Evolutionary conservation across 2,888 invertebrate species (phyloP).

Genomic region (Pterostichus madidus): DNA sequence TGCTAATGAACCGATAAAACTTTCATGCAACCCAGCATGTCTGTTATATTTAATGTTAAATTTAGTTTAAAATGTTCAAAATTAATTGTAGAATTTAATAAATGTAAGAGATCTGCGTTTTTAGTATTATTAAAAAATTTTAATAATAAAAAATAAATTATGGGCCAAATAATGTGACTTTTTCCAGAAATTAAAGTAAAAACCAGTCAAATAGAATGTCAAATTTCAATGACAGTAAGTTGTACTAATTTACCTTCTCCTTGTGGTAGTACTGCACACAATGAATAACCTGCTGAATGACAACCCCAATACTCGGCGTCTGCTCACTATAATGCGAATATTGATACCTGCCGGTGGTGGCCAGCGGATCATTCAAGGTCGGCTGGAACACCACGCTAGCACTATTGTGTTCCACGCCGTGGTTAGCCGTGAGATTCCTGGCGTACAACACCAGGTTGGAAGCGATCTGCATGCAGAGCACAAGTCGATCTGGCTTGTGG

Average conservation of each 20-base stretch:
- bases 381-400: slow-evolving; percentile 80
- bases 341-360: slow-evolving; percentile 71
- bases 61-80: too few species aligned
- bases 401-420: slow-evolving; percentile 79
- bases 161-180: too few species aligned
- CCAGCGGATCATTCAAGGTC: slow-evolving; percentile 75
- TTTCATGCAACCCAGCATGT: too few species aligned
- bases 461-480: slow-evolving; percentile 81
- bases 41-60: too few species aligned
- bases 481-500: slow-evolving; percentile 72
- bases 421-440: slow-evolving; percentile 82
- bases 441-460: slow-evolving; percentile 86
- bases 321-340: slow-evolving; percentile 73
- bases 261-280: slow-evolving; percentile 80
- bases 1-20: too few species aligned
- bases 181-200: too few species aligned
- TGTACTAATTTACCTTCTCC: slow-evolving; percentile 74
- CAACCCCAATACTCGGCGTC: slow-evolving; percentile 78
- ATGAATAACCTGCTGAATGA: slow-evolving; percentile 80
- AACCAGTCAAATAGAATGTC: too few species aligned
- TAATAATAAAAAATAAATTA: too few species aligned
- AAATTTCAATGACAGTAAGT: too few species aligned
- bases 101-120: too few species aligned
- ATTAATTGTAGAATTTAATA: too few species aligned
- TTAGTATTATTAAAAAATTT: too few species aligned